Evolutionary conservation across 2,888 invertebrate species (phyloP).

Genomic region (Heliconius aoede): DNA sequence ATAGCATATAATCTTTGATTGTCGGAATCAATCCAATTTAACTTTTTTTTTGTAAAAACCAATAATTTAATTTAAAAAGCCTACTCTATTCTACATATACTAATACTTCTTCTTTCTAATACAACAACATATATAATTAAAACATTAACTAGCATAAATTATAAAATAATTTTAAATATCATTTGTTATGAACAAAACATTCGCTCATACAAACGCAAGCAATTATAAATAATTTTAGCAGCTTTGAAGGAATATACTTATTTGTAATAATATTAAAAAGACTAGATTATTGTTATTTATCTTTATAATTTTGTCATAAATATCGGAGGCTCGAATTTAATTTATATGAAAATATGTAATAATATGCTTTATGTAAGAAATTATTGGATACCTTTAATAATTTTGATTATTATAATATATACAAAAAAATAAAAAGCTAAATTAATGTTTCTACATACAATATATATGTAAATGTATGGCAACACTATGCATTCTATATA

Average conservation of each 20-base stretch:
- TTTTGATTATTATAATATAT: no score
- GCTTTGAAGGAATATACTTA: no score
- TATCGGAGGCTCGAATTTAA: no score
- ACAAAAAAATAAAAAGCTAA: background rate
- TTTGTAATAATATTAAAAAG: no score
- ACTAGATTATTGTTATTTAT: no score
- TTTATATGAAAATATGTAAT: no score
- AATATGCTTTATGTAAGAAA: no score
- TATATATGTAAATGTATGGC: background rate
- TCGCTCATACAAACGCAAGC: background rate
- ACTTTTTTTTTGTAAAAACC: background rate
- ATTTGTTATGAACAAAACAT: background rate
- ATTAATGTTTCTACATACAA: constrained; percentile 28
- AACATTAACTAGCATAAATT: background rate
- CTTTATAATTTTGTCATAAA: no score
- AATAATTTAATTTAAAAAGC: background rate
- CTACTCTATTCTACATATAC: background rate
- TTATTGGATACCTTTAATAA: no score
- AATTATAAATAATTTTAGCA: background rate
- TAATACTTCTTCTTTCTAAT: background rate
- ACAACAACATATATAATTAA: background rate
- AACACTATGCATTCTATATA: constrained; percentile 11
- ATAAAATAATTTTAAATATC: background rate
- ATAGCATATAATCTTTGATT: background rate
- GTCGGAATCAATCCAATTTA: background rate